Percentiles rank a stretch among this genome's conserved stretches.
Evolutionary conservation across 1,140 invertebrate species (phyloP).

Genomic region (Phymastichus coffea): DNA sequence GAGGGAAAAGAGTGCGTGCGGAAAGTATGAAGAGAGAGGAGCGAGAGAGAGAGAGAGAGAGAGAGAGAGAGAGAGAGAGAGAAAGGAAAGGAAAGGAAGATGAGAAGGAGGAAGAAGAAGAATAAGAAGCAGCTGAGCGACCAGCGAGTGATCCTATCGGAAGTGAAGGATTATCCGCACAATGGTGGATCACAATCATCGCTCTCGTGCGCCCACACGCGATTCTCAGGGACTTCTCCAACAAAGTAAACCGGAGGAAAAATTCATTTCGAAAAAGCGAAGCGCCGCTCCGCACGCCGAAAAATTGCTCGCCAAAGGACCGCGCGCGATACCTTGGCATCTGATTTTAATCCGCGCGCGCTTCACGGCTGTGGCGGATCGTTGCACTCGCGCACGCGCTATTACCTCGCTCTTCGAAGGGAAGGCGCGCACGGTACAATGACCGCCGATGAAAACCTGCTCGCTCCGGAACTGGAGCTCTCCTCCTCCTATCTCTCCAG

Average conservation of each 20-base stretch:
- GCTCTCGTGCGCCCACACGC: conserved; percentile 46
- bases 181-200: conserved; percentile 52
- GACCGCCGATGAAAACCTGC: conserved; percentile 26
- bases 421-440: conserved; percentile 13
- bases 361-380: no score
- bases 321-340: no score
- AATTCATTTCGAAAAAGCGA: no score
- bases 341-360: conserved; percentile 19
- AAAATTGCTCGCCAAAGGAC: no score
- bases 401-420: background rate
- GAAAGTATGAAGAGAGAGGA: no score
- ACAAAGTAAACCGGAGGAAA: background rate
- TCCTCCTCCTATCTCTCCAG: background rate
- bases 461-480: conserved; percentile 17
- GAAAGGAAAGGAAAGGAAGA: background rate
- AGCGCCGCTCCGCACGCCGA: no score
- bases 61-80: no score
- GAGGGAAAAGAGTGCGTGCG: no score
- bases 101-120: background rate
- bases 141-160: conserved; percentile 42
- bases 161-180: conserved; percentile 51
- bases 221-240: conserved; percentile 27
- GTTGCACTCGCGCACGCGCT: conserved; percentile 8
- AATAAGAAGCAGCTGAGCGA: background rate
- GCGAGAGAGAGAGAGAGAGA: no score